phyloP scores from a whole-genome alignment of 2,888 invertebrate species.

The Salpingus planirostris region DNA sequence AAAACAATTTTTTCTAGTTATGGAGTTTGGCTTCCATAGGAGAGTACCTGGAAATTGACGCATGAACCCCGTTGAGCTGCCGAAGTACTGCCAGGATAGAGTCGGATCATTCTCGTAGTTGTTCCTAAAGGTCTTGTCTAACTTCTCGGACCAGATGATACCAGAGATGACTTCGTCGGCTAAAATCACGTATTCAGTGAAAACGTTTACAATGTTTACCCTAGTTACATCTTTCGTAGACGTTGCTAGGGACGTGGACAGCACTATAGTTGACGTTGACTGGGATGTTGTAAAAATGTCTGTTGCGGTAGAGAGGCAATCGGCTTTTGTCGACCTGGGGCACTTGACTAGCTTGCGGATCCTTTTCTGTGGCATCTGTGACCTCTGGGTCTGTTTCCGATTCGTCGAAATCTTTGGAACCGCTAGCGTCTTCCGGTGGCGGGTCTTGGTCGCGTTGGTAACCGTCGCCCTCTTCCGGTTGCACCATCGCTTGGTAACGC shows the following conservation, averaged over 20 bases:
- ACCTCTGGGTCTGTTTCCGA: constrained; percentile 28
- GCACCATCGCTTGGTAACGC: constrained; percentile 25
- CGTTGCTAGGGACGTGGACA: constrained; percentile 93
- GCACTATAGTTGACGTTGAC: constrained; percentile 75
- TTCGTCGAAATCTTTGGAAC: constrained; percentile 8
- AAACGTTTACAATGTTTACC: too few relatives aligned
- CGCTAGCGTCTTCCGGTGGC: constrained; percentile 14
- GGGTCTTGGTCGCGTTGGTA: constrained; percentile 29
- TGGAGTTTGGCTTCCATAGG: too few relatives aligned
- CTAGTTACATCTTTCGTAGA: constrained; percentile 79
- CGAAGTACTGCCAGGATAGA: constrained; percentile 96
- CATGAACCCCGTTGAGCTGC: constrained; percentile 95
- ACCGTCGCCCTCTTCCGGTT: constrained; percentile 26
- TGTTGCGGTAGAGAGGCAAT: constrained; percentile 55
- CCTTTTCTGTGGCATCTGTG: constrained; percentile 33
- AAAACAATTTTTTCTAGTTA: too few relatives aligned
- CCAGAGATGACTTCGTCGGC: constrained; percentile 82
- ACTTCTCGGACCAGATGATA: constrained; percentile 90
- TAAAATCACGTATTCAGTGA: too few relatives aligned
- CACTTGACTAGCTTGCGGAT: constrained; percentile 38
- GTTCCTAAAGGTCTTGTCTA: constrained; percentile 80
- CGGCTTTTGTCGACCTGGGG: constrained; percentile 48
- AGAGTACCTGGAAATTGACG: constrained; percentile 91
- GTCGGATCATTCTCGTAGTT: constrained; percentile 82
- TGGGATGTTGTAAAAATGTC: constrained; percentile 69